phyloP scores from a whole-genome alignment of 2,113 vertebrate species.

The Sylvietta virens region DNA sequence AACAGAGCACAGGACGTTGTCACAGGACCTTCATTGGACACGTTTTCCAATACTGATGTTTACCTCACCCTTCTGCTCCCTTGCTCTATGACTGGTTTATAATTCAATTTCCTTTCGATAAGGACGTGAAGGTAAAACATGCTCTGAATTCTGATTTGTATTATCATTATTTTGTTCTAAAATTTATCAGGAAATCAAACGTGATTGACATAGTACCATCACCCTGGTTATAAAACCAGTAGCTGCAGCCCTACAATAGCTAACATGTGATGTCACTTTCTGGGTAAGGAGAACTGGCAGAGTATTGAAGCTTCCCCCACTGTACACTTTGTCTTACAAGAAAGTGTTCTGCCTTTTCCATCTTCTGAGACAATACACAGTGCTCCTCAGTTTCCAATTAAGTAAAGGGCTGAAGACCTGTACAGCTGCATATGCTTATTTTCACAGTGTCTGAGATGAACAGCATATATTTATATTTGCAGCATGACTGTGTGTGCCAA shows the following conservation, averaged over 20 bases:
- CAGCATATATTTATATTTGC: not conserved
- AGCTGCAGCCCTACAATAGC: not conserved
- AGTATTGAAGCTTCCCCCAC: not conserved
- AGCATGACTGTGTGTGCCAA: not conserved
- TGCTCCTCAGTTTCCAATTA: not conserved
- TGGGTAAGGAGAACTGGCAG: not conserved
- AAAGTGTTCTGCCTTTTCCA: not conserved
- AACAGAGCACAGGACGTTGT: not conserved
- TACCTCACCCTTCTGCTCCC: not conserved
- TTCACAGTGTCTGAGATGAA: not conserved
- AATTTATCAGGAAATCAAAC: not conserved
- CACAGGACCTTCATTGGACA: not conserved
- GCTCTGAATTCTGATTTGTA: not conserved
- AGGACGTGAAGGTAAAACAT: not conserved
- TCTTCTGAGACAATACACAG: not conserved
- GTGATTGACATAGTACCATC: not conserved
- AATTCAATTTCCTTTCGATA: not conserved
- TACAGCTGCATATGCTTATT: constrained; percentile 7
- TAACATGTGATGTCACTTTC: not conserved
- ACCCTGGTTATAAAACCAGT: not conserved
- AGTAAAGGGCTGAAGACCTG: not conserved
- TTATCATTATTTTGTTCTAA: not conserved
- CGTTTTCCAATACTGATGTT: not conserved
- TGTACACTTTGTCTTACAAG: not conserved
- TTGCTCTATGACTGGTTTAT: not conserved